Percentiles rank a stretch among this genome's conserved stretches.
Conservation (phyloP, 2,113 vertebrate genomes). For the Pitta sordida region DNA sequence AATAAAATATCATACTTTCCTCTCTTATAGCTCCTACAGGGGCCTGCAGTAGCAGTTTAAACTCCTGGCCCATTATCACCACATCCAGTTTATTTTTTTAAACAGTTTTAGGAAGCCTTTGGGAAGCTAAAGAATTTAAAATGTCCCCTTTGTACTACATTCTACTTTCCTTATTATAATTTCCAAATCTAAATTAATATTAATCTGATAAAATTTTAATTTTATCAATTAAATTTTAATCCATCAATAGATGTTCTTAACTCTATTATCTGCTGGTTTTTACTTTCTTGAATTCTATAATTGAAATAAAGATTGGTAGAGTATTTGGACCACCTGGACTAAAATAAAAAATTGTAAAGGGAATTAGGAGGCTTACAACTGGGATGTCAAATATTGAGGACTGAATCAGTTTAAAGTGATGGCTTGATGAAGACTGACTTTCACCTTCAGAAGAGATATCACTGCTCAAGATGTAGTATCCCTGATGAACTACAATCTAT, state of each 20-base stretch:
- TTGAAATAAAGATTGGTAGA: background rate
- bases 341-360: background rate
- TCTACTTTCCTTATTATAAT: background rate
- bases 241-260: background rate
- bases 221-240: no score
- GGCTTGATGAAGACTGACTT: conserved; percentile 3
- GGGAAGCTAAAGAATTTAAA: background rate
- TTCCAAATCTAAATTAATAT: background rate
- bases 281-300: background rate
- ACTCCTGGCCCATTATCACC: background rate
- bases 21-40: background rate
- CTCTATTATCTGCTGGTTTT: background rate
- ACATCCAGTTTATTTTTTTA: background rate
- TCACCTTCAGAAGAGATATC: conserved; percentile 16
- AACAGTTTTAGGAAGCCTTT: background rate
- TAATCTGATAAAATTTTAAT: background rate
- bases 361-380: background rate
- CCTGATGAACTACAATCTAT: conserved; percentile 1
- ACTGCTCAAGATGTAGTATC: background rate
- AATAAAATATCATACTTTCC: background rate
- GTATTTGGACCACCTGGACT: background rate
- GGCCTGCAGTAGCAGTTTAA: background rate
- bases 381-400: background rate
- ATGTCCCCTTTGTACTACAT: background rate
- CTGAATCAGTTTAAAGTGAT: background rate